Evolutionary conservation across 2,113 vertebrate species (phyloP).

Genomic region (Eidolon helvum): DNA sequence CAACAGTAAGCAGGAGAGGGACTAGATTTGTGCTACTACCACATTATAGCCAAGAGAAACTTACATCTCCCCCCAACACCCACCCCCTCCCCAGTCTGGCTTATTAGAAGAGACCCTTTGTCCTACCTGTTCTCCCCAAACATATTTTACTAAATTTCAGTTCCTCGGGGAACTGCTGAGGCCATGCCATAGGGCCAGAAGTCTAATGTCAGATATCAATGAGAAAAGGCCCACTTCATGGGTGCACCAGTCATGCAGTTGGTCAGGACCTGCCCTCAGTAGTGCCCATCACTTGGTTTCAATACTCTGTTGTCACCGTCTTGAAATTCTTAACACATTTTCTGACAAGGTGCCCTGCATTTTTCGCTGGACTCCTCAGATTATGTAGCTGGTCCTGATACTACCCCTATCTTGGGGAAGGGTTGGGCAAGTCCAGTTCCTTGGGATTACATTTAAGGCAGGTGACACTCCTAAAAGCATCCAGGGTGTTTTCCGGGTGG

Average conservation of each 20-base stretch:
- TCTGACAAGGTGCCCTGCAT: neutral
- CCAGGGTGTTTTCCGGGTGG: neutral
- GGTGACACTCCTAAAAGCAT: accelerated
- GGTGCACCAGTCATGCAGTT: accelerated
- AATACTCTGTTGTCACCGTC: neutral
- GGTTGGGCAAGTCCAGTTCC: too few relatives aligned
- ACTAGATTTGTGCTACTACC: neutral
- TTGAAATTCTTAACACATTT: neutral
- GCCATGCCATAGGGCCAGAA: neutral
- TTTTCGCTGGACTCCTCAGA: neutral
- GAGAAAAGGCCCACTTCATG: neutral
- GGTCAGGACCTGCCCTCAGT: neutral
- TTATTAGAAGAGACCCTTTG: neutral
- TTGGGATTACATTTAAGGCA: neutral
- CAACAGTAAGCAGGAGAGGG: neutral
- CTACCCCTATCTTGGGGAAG: neutral
- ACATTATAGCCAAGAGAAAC: neutral
- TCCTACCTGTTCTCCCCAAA: neutral
- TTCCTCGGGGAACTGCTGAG: neutral
- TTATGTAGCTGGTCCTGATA: neutral
- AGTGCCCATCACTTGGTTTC: neutral
- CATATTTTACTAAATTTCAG: neutral
- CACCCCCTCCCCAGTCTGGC: accelerated
- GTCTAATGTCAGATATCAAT: neutral
- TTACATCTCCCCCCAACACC: too few relatives aligned